Base-by-base conservation (phyloP, 1,140 invertebrate species). In the Drosophila malerkotliana region DNA sequence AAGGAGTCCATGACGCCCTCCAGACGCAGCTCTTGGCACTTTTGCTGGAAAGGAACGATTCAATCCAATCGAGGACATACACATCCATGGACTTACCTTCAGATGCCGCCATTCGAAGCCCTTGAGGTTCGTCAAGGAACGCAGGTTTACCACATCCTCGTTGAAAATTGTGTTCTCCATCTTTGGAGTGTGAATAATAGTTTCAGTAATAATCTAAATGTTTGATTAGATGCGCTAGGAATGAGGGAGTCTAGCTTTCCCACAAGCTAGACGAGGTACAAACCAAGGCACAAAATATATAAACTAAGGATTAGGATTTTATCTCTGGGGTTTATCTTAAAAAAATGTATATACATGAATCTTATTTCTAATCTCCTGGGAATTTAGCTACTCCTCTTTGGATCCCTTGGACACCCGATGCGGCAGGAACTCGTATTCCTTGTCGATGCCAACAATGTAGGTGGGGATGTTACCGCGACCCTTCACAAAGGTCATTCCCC, bases 401-500 rank as follows among this genome's bases (percentile, higher is more conserved):
- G 9, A 32, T 28, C 7, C 10, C 10, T 24, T 8, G 18, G 51
- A 8, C 10, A 34, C 45, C 5, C 47, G 79, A 75, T 85, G 82
- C 2, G 81, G 82, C 82, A 85, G 64, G 26, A 88, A 87, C 49
- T 72, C 92, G 72, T 93, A 94, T 58, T 94, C 91, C 53, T 94
- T 93, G 79, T 96, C 94, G 4, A 96, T 91, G 18, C 93, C 93
- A 5, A 96, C 94, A 76, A 95, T 96, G 87, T 96, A 97, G 4
- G 96, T 97, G 34, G 94, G 94, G 1, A 96, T 94, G 30, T 93
- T 93, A 21, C 95, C 95, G 64, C 95, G 95, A 12, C 96, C 96
- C 92, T 97, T 97, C 0, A 97, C 95, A 77, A 93, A 94, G 3
- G 94, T 96, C 67, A 94, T 92, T 4, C 96, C 96, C 39, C 96